A percentile compares a stretch with the other conserved stretches of the same genome.
These are phyloP conservation scores for Sardina pilchardus DNA, from an alignment of 2,113 vertebrate species.

Conservation along the genomic window DNA sequence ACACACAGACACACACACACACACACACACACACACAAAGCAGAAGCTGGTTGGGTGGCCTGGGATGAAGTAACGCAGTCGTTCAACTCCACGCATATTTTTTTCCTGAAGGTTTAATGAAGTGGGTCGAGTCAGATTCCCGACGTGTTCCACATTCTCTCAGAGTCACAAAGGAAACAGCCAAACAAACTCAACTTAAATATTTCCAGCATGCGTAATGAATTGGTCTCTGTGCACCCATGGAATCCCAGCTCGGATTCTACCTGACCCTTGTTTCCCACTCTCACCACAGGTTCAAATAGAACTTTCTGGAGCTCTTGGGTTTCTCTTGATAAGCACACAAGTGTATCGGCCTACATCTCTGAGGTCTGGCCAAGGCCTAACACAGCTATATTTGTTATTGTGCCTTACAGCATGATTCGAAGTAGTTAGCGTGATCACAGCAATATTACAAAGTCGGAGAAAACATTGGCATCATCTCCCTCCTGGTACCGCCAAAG, in stretches of 20 bases:
- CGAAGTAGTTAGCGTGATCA: background rate
- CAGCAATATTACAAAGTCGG: background rate
- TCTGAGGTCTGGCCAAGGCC: background rate
- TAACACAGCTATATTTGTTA: background rate
- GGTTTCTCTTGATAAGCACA: background rate
- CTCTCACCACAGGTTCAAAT: background rate
- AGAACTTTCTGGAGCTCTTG: background rate
- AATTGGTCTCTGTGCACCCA: background rate
- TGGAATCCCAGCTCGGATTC: background rate
- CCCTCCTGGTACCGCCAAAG: background rate
- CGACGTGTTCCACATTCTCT: background rate
- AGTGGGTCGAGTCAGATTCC: background rate
- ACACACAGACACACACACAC: too few species aligned
- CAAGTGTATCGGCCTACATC: background rate
- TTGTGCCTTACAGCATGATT: constrained; percentile 1
- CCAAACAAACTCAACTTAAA: constrained; percentile 19
- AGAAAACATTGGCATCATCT: constrained; percentile 25
- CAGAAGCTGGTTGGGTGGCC: background rate
- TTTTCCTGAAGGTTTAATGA: background rate
- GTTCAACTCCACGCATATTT: background rate
- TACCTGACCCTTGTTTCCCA: background rate
- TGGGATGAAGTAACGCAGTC: background rate
- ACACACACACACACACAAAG: background rate
- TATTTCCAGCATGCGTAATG: background rate
- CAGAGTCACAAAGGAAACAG: background rate